Evolutionary conservation across 2,113 vertebrate genomes (phyloP), one percentile per base, ranked within the genome.

Genomic region (Tyto alba): DNA sequence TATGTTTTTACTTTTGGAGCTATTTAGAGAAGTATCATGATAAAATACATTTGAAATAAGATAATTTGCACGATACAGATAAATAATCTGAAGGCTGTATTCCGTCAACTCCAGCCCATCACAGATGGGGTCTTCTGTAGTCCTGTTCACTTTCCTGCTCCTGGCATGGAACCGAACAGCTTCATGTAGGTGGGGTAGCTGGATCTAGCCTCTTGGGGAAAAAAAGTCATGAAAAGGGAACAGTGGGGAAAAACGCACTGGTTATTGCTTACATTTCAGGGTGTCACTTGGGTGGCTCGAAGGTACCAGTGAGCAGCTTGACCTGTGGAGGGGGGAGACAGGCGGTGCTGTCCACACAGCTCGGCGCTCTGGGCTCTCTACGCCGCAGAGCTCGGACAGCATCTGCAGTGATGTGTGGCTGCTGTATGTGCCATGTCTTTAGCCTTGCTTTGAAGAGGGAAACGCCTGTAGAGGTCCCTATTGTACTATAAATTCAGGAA

Each of bases 381-480:
- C 2, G 0, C 14, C 10, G 48, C 50, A 41, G 56, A 59, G 55
- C 63, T 48, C 23, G 16, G n/a, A 5, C 15, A 78, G 25, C 36
- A n/a, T 34, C 38, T 7, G 14, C 55, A 59, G 43, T 3, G 26
- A 16, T 16, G 5, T 4, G 5, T 34, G 34, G 52, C 84, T 80
- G 59, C 68, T 83, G 0, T 13, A 3, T 4, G 1, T 16, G 10
- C 43, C 16, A 4, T 9, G 20, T 79, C 2, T 1, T 56, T 47
- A 38, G 56, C 75, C 50, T 62, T 62, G 63, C 45, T 85, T 0
- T 2, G 34, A 27, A 14, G 47, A 45, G 60, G 36, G 36, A 57
- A 27, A 23, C 0, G 25, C 95, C 96, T 96, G 52, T 57, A 96
- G 95, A 95, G 88, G 96, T 96, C 96, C 76, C 95, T 90, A 1